phyloP scores from a whole-genome alignment of 2,888 invertebrate species.

The Cremastinae sp. region DNA sequence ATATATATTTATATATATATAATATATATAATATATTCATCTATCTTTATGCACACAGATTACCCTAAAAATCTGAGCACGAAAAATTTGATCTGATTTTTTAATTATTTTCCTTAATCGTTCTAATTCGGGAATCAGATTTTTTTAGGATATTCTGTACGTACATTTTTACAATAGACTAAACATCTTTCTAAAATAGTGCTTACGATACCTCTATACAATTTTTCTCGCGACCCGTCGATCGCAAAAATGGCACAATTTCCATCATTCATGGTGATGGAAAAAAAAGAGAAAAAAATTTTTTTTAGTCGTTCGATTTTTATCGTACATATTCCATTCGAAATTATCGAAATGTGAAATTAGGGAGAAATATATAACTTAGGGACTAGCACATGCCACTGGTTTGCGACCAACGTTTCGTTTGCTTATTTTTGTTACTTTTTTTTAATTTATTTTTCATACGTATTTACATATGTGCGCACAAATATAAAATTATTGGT shows the following conservation, averaged over 20 bases:
- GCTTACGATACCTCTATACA: slow-evolving; percentile 74
- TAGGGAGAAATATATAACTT: slow-evolving; percentile 49
- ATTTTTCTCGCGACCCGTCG: slow-evolving; percentile 68
- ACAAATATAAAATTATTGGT: slow-evolving; percentile 35
- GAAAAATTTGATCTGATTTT: no score
- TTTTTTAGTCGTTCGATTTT: slow-evolving; percentile 4
- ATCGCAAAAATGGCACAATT: slow-evolving; percentile 64
- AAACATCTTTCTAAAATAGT: slow-evolving; percentile 73
- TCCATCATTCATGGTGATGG: slow-evolving; percentile 34
- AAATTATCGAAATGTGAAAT: slow-evolving; percentile 35
- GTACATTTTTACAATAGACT: slow-evolving; percentile 65
- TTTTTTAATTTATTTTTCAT: slow-evolving; percentile 48
- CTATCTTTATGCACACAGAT: not conserved
- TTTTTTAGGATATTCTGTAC: not conserved
- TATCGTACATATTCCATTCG: not conserved
- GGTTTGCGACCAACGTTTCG: slow-evolving; percentile 67
- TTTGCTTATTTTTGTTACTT: slow-evolving; percentile 54
- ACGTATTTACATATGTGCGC: slow-evolving; percentile 22
- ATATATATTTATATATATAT: slow-evolving; percentile 61
- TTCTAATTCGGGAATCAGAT: no score
- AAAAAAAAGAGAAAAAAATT: slow-evolving; percentile 19
- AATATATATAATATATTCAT: slow-evolving; percentile 31
- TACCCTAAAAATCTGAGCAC: no score
- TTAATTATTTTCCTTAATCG: no score
- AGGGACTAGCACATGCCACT: slow-evolving; percentile 60